Conservation (phyloP, 2,113 vertebrate species). For the Brienomyrus brachyistius region DNA sequence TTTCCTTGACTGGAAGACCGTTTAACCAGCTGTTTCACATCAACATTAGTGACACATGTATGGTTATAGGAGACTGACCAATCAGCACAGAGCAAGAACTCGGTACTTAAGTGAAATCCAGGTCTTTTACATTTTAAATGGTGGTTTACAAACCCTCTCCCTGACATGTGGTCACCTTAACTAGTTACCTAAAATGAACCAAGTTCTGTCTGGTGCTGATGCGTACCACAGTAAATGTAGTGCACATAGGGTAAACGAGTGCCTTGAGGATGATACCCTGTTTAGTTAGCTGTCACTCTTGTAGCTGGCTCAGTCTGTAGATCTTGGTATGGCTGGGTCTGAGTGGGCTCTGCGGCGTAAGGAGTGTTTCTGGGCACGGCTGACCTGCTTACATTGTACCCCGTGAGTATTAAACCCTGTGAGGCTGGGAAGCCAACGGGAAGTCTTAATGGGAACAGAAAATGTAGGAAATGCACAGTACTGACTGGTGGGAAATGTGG, state of each 20-base stretch:
- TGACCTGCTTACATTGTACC: not conserved
- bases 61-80: not conserved
- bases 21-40: not conserved
- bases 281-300: not conserved
- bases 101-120: not conserved
- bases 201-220: not conserved
- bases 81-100: not conserved
- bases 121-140: not conserved
- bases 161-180: not conserved
- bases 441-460: not conserved
- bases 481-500: not conserved
- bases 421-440: not conserved
- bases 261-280: not conserved
- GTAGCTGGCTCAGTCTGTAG: not conserved
- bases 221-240: not conserved
- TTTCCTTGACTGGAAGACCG: not conserved
- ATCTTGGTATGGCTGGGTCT: not conserved
- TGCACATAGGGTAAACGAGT: not conserved
- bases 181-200: not conserved
- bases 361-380: not conserved
- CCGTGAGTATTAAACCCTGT: not conserved
- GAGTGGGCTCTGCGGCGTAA: not conserved
- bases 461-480: not conserved
- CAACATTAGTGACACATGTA: not conserved
- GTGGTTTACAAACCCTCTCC: not conserved